These are phyloP conservation scores for Ceriagrion tenellum DNA, from an alignment of 2,888 invertebrate species.

Conservation along the genomic window DNA sequence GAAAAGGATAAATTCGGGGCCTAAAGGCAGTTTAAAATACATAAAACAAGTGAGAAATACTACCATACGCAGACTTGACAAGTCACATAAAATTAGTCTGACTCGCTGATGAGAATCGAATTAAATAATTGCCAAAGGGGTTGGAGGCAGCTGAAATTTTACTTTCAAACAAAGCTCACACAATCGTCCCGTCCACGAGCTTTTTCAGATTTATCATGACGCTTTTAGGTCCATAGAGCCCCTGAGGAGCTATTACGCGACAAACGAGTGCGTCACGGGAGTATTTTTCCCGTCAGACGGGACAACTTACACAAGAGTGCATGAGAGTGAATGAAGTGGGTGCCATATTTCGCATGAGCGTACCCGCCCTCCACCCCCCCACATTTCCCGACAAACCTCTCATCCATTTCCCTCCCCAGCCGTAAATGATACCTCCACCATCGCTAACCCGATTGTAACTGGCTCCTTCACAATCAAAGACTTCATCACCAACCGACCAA, in stretches of 20 bases:
- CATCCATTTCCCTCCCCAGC: not conserved
- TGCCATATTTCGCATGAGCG: not conserved
- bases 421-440: slow-evolving; percentile 41
- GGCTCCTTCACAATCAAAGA: slow-evolving; percentile 59
- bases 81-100: not conserved
- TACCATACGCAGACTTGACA: too few species aligned
- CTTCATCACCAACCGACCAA: slow-evolving; percentile 11
- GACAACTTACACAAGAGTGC: not conserved
- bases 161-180: not conserved
- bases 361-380: not conserved
- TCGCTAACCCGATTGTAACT: slow-evolving; percentile 58
- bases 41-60: too few species aligned
- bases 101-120: not conserved
- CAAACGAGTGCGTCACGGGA: not conserved
- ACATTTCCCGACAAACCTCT: not conserved
- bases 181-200: not conserved
- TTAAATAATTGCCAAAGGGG: not conserved
- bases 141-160: not conserved
- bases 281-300: not conserved
- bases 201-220: not conserved
- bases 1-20: too few species aligned
- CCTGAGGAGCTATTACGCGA: not conserved
- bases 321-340: not conserved
- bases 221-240: not conserved
- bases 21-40: too few species aligned